Base-by-base conservation (phyloP, 2,113 vertebrate genomes). In the Salminus brasiliensis region DNA sequence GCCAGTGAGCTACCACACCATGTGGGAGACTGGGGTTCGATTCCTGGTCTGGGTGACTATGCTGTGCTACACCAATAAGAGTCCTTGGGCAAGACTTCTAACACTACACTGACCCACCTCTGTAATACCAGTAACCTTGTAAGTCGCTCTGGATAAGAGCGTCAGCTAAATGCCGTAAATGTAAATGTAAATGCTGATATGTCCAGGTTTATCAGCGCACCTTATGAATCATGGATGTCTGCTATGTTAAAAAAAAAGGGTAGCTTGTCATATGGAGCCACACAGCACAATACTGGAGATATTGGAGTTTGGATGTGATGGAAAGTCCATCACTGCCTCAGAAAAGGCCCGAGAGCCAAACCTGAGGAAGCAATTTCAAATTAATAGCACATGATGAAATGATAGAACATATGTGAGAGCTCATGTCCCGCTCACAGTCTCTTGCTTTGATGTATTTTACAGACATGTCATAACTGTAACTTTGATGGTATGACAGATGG, bases 321-420 rank as follows among this genome's bases (percentile, higher is more conserved):
- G 32, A 43, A 23, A 45, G 55, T 60, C 66, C 66, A 70, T 32
- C 29, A 18, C 30, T 32, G 29, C 18, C 45, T 52, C 52, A 60
- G 21, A 25, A 49, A 15, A 76, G 16, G 29, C 1, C n/a, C 21
- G 23, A 49, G 29, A 23, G 12, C n/a, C 15, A 66, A 34, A 52
- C 45, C 68, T 32, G 43, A 27, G 57, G 52, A 59, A 52, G 5
- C 74, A 73, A 74, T 74, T 79, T 73, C 78, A 71, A 43, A 79
- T 87, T 68, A 84, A 85, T 85, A 76, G 53, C 71, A 76, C 34
- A 81, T 85, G 84, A 66, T 55, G 70, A 69, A 32, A 59, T 69
- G 69, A 74, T 57, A 79, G 36, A 41, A 53, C 57, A 36, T 41
- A 72, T 55, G 53, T 66, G 34, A 39, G 62, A 65, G 32, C 30